Evolutionary conservation across 2,113 vertebrate species (phyloP).

Genomic region (Daubentonia madagascariensis): DNA sequence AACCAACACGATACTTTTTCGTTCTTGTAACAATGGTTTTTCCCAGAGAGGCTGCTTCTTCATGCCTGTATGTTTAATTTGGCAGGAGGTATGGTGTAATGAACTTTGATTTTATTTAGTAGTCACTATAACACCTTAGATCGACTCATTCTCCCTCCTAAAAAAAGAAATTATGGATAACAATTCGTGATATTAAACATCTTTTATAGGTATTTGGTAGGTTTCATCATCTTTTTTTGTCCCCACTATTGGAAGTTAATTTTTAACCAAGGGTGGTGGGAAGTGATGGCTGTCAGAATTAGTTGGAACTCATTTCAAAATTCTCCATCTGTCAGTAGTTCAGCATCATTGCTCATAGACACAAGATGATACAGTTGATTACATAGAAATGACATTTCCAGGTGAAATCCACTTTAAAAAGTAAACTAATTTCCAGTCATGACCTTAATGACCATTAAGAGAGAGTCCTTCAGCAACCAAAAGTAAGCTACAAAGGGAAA

Average conservation of each 20-base stretch:
- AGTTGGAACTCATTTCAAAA: conserved; percentile 70
- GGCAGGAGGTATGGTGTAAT: not conserved
- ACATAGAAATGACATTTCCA: conserved; percentile 58
- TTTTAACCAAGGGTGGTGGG: conserved; percentile 64
- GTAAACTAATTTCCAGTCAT: conserved; percentile 18
- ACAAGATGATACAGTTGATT: conserved; percentile 52
- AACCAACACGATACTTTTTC: not conserved
- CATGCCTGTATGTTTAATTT: conserved; percentile 8
- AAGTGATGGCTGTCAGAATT: conserved; percentile 72
- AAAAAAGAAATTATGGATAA: conserved; percentile 53
- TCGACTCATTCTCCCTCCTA: not conserved
- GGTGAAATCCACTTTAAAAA: conserved; percentile 70
- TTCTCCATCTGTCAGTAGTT: conserved; percentile 69
- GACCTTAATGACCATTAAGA: conserved; percentile 32
- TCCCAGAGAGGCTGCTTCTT: not conserved
- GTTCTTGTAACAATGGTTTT: not conserved
- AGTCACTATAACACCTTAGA: conserved; percentile 5
- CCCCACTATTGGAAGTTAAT: conserved; percentile 54
- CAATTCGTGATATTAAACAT: conserved; percentile 52
- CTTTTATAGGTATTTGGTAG: conserved; percentile 44
- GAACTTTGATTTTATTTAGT: conserved; percentile 46
- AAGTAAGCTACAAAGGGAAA: conserved; percentile 23
- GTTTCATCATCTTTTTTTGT: conserved; percentile 49
- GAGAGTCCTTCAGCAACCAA: not conserved
- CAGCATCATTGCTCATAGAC: conserved; percentile 56